Base-by-base conservation (phyloP, 2,888 invertebrate species). In the Desoria tigrina region DNA sequence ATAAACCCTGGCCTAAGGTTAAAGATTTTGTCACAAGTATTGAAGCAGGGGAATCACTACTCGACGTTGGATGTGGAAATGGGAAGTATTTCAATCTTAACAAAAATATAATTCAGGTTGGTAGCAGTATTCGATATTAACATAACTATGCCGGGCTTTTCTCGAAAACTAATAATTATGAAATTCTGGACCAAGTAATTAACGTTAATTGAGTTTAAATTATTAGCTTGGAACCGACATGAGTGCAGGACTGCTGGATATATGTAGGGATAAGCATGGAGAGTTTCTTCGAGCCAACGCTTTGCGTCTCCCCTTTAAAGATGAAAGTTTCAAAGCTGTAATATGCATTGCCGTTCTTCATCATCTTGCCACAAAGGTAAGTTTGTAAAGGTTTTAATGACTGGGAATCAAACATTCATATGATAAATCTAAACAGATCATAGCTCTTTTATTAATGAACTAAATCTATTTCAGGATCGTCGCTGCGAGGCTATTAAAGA, bases 51-150 rank as follows among this genome's bases (percentile, higher is more conserved):
- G 86, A 90, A 1, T 79, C 94, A 11, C 79, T 98, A 16, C 79
- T 95, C 3, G 99, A 99, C 81, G 86, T 97, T 42, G 99, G 99
- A 6, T 96, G 97, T 80, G 99, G 99, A 11, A 99, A 99, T 83
- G 99, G 98, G 45, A 99, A 99, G 84, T 98, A 99, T 81, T 84
- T 99, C 62, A 84, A 86, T 59, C 78, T 81, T 1, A 86, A 86
- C 71, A 77, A 79, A 39, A 81, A 84, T 70, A 82, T 87, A 58
- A 81, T 84, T 74, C 86, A 88, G 82, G 89, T 89, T 79, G 78
- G 78, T 42, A 7, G 32, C n/a, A 32, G 16, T 57, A 61, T 14
- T 51, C 56, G 16, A 39, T 16, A 39, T 16, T 11, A 39, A 16
- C 16, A 39, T 39, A 11, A 11, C 39, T 39, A 16, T 39, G 39